Evolutionary conservation across 92 coral and sea anemone genomes (phyloP).

Genomic region (Phenganax marumi): DNA sequence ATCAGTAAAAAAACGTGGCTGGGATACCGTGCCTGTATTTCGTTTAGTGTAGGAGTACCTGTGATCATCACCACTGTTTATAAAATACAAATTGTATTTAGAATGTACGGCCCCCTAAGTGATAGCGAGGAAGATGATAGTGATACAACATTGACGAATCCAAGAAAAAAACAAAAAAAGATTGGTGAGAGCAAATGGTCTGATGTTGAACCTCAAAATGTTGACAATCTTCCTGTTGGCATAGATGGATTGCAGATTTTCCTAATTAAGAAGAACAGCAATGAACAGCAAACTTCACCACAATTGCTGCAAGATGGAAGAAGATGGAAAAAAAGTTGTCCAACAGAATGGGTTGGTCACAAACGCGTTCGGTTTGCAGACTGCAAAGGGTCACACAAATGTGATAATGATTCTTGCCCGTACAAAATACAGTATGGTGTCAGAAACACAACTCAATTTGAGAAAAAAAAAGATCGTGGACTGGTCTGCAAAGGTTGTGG

Average conservation of each 20-base stretch:
- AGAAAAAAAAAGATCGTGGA: slow-evolving; percentile 24
- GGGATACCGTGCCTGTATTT: too few relatives aligned
- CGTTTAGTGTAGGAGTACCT: too few relatives aligned
- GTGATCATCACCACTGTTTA: too few relatives aligned
- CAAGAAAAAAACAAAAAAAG: slow-evolving; percentile 27
- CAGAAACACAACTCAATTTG: slow-evolving; percentile 33
- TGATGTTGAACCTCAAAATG: slow-evolving; percentile 17
- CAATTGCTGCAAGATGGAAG: slow-evolving; percentile 25
- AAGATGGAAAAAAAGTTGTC: slow-evolving; percentile 25
- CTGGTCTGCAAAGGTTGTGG: slow-evolving; percentile 49
- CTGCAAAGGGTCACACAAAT: slow-evolving; percentile 44
- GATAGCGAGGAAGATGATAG: slow-evolving; percentile 1
- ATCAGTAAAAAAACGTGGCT: too few relatives aligned
- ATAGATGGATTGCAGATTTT: slow-evolving; percentile 48
- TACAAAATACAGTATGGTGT: too few relatives aligned
- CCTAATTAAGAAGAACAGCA: neutral
- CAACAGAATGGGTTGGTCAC: slow-evolving; percentile 26
- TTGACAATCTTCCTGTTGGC: slow-evolving; percentile 42
- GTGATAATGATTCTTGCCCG: slow-evolving; percentile 20
- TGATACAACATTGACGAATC: neutral
- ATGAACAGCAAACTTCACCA: neutral
- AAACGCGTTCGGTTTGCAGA: slow-evolving; percentile 30
- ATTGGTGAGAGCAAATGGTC: slow-evolving; percentile 41
- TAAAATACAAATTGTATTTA: too few relatives aligned
- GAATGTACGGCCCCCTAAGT: neutral